phyloP scores from a whole-genome alignment of 2,113 vertebrate species.

The Abramis brama region DNA sequence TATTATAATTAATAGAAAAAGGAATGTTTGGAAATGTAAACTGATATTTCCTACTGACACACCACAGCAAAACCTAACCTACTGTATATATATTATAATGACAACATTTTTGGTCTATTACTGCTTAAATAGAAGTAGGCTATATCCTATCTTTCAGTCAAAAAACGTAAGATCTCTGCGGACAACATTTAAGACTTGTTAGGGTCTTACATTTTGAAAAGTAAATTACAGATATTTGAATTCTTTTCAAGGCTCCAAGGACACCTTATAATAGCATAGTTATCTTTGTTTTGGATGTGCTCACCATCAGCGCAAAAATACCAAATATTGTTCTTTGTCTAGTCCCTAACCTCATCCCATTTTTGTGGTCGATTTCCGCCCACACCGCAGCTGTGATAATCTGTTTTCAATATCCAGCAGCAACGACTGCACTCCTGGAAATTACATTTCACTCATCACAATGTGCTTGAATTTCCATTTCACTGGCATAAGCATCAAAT shows the following conservation, averaged over 20 bases:
- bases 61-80: too few relatives aligned
- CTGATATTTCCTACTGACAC: too few relatives aligned
- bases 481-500: not conserved
- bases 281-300: conserved; percentile 21
- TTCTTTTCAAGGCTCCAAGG: not conserved
- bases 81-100: too few relatives aligned
- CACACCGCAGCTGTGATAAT: conserved; percentile 2
- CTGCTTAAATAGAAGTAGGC: too few relatives aligned
- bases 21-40: too few relatives aligned
- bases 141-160: too few relatives aligned
- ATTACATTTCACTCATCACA: conserved; percentile 4
- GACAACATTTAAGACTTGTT: not conserved
- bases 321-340: not conserved
- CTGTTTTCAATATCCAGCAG: not conserved
- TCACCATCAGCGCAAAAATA: not conserved
- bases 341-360: not conserved
- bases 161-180: not conserved
- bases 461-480: not conserved
- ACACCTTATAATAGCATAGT: not conserved
- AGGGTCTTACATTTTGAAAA: not conserved
- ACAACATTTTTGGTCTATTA: too few relatives aligned
- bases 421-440: not conserved
- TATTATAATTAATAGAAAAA: too few relatives aligned
- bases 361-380: not conserved
- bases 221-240: not conserved